Conservation (phyloP, 2,797 vertebrate genomes). For the Tangara arthus region DNA sequence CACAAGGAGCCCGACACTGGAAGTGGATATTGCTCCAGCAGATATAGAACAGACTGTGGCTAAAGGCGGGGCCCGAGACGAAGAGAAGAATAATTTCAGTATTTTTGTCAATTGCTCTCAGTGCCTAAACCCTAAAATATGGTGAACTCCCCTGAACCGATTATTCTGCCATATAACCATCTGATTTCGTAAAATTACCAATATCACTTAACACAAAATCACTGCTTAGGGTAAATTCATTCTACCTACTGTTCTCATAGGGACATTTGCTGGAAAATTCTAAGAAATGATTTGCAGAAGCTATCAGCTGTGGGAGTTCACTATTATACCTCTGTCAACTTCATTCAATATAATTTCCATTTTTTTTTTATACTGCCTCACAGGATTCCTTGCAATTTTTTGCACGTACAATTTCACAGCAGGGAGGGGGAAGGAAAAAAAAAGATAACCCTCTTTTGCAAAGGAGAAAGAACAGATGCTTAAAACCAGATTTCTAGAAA, state of each 20-base stretch:
- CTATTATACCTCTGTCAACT: slow-evolving; percentile 77
- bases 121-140: slow-evolving; percentile 38
- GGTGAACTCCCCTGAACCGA: slow-evolving; percentile 65
- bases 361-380: slow-evolving; percentile 71
- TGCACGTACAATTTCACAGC: slow-evolving; percentile 74
- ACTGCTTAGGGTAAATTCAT: slow-evolving; percentile 72
- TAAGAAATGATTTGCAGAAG: slow-evolving; percentile 75
- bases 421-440: slow-evolving; percentile 45
- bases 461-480: slow-evolving; percentile 78
- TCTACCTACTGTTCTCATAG: slow-evolving; percentile 70
- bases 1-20: neutral
- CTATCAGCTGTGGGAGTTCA: slow-evolving; percentile 75
- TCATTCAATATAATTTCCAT: slow-evolving; percentile 79
- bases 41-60: neutral
- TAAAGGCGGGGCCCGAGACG: slow-evolving; percentile 20
- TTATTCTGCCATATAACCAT: slow-evolving; percentile 58
- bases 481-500: slow-evolving; percentile 80
- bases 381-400: slow-evolving; percentile 77
- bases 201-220: slow-evolving; percentile 70
- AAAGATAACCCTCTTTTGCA: slow-evolving; percentile 53
- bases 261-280: slow-evolving; percentile 76
- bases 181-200: slow-evolving; percentile 65
- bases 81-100: neutral
- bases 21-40: neutral
- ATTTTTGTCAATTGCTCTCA: slow-evolving; percentile 36